Conservation (phyloP, 1,140 invertebrate genomes). For the Ceratina calcarata region DNA sequence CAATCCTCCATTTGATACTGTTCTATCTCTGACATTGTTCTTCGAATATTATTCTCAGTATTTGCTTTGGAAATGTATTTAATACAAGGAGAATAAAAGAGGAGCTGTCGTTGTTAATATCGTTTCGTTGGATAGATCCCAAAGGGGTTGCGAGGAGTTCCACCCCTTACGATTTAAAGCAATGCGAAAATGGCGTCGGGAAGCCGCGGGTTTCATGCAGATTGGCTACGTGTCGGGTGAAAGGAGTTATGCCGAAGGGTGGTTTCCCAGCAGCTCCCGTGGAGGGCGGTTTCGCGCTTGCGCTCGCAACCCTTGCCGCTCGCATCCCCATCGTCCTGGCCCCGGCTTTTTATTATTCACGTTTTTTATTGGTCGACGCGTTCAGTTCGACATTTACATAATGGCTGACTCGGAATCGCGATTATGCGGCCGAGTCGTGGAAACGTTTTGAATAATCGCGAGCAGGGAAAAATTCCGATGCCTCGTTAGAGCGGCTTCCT, state of each 20-base stretch:
- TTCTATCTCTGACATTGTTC: too few species aligned
- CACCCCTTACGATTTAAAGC: slow-evolving; percentile 69
- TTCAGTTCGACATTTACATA: slow-evolving; percentile 58
- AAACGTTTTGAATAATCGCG: not conserved
- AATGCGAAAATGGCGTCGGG: slow-evolving; percentile 74
- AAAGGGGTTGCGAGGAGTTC: slow-evolving; percentile 14
- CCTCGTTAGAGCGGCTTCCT: not conserved
- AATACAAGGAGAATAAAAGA: too few species aligned
- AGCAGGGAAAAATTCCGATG: not conserved
- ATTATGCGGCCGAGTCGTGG: not conserved
- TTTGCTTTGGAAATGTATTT: too few species aligned
- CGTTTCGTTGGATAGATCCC: too few species aligned
- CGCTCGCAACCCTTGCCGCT: slow-evolving; percentile 72
- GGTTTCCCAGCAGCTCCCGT: slow-evolving; percentile 65
- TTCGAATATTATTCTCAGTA: too few species aligned
- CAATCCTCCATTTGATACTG: not conserved
- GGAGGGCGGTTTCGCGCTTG: slow-evolving; percentile 78
- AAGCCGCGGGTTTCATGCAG: slow-evolving; percentile 75
- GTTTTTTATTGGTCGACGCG: slow-evolving; percentile 63
- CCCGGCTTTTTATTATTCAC: slow-evolving; percentile 72
- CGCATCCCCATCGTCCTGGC: slow-evolving; percentile 58
- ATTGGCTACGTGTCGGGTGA: slow-evolving; percentile 76
- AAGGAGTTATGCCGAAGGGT: slow-evolving; percentile 73
- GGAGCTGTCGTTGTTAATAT: too few species aligned
- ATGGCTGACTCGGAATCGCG: slow-evolving; percentile 54